Base-by-base conservation (phyloP, 2,113 vertebrate species). In the Pelecanoides urinatrix region DNA sequence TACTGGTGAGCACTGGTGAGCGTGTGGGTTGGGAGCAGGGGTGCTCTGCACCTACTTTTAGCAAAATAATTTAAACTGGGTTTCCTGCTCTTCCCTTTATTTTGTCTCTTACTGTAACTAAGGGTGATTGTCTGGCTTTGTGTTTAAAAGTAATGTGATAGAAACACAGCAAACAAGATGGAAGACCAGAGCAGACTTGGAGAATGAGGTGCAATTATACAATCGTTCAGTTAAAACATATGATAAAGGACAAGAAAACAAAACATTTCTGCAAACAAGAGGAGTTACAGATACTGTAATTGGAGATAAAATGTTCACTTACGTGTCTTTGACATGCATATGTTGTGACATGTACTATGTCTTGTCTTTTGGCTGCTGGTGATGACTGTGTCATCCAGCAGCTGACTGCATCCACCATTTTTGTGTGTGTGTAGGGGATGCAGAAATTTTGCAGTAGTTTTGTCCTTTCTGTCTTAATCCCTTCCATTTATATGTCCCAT, bases 1-100 rank as follows among this genome's bases (percentile, higher is more conserved):
- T 13, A 49, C 15, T 1, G 0, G 45, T 9, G 30, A 81, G 16
- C 3, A 1, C 12, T 1, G 0, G 19, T n/a, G 36, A 55, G 16
- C 0, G 0, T 12, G 18, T 26, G 36, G 3, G 2, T 30, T 83
- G 32, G 42, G 25, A 81, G 38, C 25, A 75, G 56, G 11, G 7
- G 8, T 1, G 2, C 7, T 81, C 36, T 76, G 18, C 1, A 0
- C 12, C 21, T 36, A 20, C 55, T 62, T 62, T 38, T n/a, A 50
- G 17, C 36, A 63, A 50, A 70, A 70, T 27, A 29, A 22, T 62
- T 74, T 45, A 32, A 89, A 44, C 16, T 40, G 47, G 9, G 1
- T 62, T 85, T 68, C 49, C 23, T 44, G 17, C n/a, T 66, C 32
- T 77, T 84, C 20, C 13, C 17, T 50, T 67, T 72, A 13, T 61